Evolutionary conservation across 2,113 vertebrate genomes (phyloP), one percentile per base, ranked within the genome.

Genomic region (Siniperca knerii): DNA sequence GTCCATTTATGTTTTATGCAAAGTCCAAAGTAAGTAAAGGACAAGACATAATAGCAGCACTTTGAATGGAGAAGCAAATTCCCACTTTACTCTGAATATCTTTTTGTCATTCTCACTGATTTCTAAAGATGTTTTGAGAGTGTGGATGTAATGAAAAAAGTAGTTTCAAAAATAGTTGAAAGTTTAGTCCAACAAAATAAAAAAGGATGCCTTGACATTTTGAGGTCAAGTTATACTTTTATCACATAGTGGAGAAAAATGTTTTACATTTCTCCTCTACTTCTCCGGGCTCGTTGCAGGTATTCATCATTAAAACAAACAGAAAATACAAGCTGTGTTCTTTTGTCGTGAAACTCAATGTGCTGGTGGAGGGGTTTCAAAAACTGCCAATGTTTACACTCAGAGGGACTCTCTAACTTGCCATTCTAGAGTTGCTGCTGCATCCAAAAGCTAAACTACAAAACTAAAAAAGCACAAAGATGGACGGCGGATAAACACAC

Each of bases 1-100:
- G 21, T 42, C 42, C 40, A 37, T 57, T 64, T 55, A 57, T 74
- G 77, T 85, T 82, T 83, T 29, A 85, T 84, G 91, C 83, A 87
- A 88, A 69, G 57, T 72, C 20, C 48, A 25, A 72, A 79, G 83
- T 29, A 75, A 71, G 61, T 40, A 16, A 75, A 75, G 75, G 58
- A 72, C 37, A 12, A 52, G 61, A 58, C 69, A 58, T 37, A 71
- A 75, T 52, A 20, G 73, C n/a, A 46, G 50, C 25, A 25, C 35
- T 23, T 61, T 71, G 25, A 70, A 73, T n/a, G 25, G 25, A 61
- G 21, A 70, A 69, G 25, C n/a, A 50, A 73, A 67, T 35, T 52
- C 20, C 25, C 16, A 25, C 25, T 54, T 18, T 55, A 21, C 35
- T 69, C n/a, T 75, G 42, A 37, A 50, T 25, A 50, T 29, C 2